Conservation (phyloP, 1,140 invertebrate species). For the Neodiprion virginianus region DNA sequence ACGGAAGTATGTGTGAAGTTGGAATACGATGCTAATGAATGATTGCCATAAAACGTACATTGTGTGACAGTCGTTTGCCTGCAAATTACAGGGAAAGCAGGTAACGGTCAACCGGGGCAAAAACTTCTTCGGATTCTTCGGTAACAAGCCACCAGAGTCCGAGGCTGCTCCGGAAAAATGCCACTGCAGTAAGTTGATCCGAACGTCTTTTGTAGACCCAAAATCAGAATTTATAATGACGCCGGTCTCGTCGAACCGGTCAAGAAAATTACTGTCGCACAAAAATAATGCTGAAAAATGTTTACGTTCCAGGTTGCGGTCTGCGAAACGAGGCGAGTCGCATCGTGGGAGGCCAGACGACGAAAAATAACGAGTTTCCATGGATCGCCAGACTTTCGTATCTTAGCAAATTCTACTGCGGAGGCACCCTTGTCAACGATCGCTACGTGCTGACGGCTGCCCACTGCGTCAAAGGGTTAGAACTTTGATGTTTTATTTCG, state of each 20-base stretch:
- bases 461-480: slow-evolving; percentile 84
- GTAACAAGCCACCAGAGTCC: slow-evolving; percentile 45
- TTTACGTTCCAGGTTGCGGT: slow-evolving; percentile 72
- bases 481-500: slow-evolving; percentile 24
- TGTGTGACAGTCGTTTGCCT: background rate
- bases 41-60: background rate
- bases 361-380: slow-evolving; percentile 78
- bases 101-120: slow-evolving; percentile 16
- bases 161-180: slow-evolving; percentile 36
- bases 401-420: slow-evolving; percentile 86
- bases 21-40: slow-evolving; percentile 24
- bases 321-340: slow-evolving; percentile 77
- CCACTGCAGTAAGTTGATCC: slow-evolving; percentile 49
- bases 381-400: slow-evolving; percentile 84
- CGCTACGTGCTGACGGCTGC: slow-evolving; percentile 83
- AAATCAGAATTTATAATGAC: no score
- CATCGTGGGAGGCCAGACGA: slow-evolving; percentile 78
- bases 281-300: background rate
- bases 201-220: no score
- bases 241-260: background rate
- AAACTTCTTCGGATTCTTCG: slow-evolving; percentile 55
- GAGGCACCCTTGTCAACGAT: slow-evolving; percentile 82
- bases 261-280: background rate
- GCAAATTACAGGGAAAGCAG: background rate
- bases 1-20: slow-evolving; percentile 24